A percentile compares a stretch with the other conserved stretches of the same genome.
phyloP scores from a whole-genome alignment of 1,140 invertebrate species.

The Calycopis cecrops region DNA sequence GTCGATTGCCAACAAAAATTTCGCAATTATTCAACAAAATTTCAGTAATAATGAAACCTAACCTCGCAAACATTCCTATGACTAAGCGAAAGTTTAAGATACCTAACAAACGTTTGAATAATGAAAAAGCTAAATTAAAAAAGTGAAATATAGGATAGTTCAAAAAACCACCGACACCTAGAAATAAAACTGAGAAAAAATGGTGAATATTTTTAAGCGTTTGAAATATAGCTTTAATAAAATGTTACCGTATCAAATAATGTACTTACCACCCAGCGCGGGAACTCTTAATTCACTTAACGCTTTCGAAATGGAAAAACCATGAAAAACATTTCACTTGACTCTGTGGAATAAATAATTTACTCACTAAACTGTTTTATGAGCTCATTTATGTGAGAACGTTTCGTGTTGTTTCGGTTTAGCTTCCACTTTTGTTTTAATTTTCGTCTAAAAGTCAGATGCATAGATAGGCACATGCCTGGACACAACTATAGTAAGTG shows the following conservation, averaged over 20 bases:
- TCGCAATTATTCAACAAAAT: too few species aligned
- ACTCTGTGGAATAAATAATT: neutral
- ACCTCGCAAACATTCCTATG: too few species aligned
- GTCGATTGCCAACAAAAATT: too few species aligned
- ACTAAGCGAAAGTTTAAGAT: neutral
- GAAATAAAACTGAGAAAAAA: neutral
- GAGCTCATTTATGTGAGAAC: too few species aligned
- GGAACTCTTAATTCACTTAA: slow-evolving; percentile 8
- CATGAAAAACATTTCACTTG: slow-evolving; percentile 2
- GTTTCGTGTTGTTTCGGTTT: too few species aligned
- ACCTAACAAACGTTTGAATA: neutral
- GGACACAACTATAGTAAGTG: too few species aligned
- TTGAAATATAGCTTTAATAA: slow-evolving; percentile 4
- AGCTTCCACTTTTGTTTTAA: too few species aligned
- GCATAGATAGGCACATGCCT: too few species aligned
- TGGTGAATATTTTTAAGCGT: slow-evolving; percentile 10
- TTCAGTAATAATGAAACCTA: too few species aligned
- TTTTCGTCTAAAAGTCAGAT: too few species aligned
- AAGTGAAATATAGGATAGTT: slow-evolving; percentile 6
- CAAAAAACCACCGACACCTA: slow-evolving; percentile 8
- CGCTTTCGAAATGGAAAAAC: slow-evolving; percentile 3
- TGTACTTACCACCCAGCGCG: neutral
- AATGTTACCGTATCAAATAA: slow-evolving; percentile 9
- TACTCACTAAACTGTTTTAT: too few species aligned
- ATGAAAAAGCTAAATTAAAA: neutral